Evolutionary conservation across 2,113 vertebrate genomes (phyloP).

Genomic region (Melospiza georgiana): DNA sequence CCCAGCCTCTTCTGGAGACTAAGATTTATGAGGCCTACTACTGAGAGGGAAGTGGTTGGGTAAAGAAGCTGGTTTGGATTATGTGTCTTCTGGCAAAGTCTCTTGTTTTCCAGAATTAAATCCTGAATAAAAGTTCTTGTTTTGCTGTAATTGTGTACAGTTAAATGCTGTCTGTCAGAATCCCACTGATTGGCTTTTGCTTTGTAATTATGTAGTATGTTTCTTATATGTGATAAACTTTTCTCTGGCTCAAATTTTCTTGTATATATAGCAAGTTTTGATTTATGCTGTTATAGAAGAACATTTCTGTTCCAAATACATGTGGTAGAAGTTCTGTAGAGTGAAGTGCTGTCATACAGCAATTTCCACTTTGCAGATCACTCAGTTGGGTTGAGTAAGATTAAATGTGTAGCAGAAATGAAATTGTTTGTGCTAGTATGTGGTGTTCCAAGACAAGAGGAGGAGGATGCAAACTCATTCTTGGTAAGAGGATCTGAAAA

Average conservation of each 20-base stretch:
- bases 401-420: background rate
- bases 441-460: background rate
- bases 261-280: background rate
- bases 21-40: conserved; percentile 25
- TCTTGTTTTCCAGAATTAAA: background rate
- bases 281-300: background rate
- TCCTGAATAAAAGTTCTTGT: background rate
- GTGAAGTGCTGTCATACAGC: background rate
- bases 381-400: background rate
- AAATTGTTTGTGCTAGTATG: background rate
- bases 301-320: background rate
- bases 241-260: background rate
- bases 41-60: conserved; percentile 1
- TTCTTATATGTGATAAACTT: background rate
- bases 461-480: background rate
- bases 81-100: background rate
- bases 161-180: background rate
- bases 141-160: background rate
- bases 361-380: background rate
- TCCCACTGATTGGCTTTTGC: background rate
- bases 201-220: background rate
- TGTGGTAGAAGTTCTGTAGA: background rate
- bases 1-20: background rate
- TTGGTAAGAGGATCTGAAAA: background rate
- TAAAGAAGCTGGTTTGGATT: conserved; percentile 16